Conservation (phyloP, 1,140 invertebrate genomes). For the Halesus radiatus region DNA sequence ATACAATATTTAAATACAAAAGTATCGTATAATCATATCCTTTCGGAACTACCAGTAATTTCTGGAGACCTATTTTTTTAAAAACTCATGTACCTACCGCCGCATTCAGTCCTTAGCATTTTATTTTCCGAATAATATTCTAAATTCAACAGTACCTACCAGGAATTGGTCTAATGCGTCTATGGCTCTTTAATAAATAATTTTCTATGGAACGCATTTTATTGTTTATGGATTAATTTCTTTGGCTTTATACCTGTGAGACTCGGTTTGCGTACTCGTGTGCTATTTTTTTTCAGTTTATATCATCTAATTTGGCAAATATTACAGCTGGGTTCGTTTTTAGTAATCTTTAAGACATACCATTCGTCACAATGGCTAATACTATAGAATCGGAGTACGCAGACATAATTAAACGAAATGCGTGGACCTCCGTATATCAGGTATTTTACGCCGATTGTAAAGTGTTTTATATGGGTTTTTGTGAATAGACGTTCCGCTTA, state of each 20-base stretch:
- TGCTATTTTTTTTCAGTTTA: conserved; percentile 16
- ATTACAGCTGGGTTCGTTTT: background rate
- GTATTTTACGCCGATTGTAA: conserved; percentile 65
- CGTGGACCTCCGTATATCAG: conserved; percentile 78
- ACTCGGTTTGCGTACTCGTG: conserved; percentile 13
- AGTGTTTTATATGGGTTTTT: conserved; percentile 50
- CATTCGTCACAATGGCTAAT: conserved; percentile 58
- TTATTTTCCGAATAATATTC: no score
- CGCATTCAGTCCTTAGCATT: no score
- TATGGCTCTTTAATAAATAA: no score
- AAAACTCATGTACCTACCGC: no score
- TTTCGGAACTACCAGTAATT: no score
- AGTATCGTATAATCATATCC: no score
- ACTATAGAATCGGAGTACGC: conserved; percentile 79
- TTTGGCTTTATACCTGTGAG: conserved; percentile 3
- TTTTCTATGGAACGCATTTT: no score
- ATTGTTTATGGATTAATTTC: background rate
- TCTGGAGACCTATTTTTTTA: no score
- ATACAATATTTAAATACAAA: no score
- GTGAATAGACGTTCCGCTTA: conserved; percentile 56
- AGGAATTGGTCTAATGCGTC: no score
- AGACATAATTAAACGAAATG: conserved; percentile 74
- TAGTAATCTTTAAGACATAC: background rate
- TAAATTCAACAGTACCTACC: no score
- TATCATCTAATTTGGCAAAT: background rate